Percentiles rank a stretch among this genome's conserved stretches.
phyloP scores from a whole-genome alignment of 2,797 vertebrate species.

The Acanthiza pusilla region DNA sequence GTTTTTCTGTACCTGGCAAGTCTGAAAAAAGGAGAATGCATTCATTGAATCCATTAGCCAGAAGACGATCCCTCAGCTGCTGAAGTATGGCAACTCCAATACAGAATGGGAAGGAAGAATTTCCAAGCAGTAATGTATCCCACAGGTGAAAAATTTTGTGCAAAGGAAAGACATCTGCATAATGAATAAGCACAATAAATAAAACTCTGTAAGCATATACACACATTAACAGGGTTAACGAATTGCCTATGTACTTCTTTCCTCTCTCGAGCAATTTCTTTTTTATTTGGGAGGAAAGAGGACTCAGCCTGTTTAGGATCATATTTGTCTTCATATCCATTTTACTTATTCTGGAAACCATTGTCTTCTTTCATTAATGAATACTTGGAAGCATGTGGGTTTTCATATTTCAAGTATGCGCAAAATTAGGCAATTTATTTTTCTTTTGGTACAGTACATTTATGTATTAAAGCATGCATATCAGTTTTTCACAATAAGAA shows the following conservation, averaged over 20 bases:
- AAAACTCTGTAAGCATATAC: background rate
- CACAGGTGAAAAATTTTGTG: conserved; percentile 99
- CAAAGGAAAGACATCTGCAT: conserved; percentile 87
- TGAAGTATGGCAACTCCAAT: conserved; percentile 98
- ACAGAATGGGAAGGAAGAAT: conserved; percentile 96
- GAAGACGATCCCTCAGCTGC: conserved; percentile 90
- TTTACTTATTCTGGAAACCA: background rate
- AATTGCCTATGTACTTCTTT: background rate
- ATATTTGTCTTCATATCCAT: background rate
- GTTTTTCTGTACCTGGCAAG: conserved; percentile 84
- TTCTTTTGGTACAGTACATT: background rate
- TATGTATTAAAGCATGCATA: background rate
- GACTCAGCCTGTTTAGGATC: background rate
- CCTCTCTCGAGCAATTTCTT: background rate
- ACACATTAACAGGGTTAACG: background rate
- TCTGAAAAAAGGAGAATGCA: conserved; percentile 99
- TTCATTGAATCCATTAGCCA: conserved; percentile 98
- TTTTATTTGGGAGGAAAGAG: background rate
- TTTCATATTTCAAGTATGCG: background rate
- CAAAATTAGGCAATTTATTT: background rate
- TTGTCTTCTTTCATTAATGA: background rate
- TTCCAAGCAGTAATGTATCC: conserved; percentile 95
- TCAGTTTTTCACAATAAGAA: background rate
- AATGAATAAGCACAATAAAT: background rate
- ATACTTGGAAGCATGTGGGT: background rate